Evolutionary conservation across 2,888 invertebrate species (phyloP).

Genomic region (Epinotia bilunana): DNA sequence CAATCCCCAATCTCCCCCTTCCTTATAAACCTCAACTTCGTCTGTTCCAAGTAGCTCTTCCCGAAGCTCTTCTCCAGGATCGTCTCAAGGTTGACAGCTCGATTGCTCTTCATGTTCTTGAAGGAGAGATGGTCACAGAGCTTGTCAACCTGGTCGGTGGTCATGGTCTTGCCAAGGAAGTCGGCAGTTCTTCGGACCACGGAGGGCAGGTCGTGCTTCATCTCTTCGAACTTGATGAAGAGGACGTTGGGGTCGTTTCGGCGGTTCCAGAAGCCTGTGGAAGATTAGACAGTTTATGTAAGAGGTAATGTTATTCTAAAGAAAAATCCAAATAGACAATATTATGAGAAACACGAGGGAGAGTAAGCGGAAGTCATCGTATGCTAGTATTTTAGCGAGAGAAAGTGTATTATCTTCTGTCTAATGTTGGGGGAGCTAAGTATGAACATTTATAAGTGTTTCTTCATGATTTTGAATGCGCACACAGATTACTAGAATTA

Average conservation of each 20-base stretch:
- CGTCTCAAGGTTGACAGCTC: slow-evolving; percentile 89
- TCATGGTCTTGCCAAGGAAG: slow-evolving; percentile 88
- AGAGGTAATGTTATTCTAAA: not conserved
- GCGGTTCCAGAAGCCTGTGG: slow-evolving; percentile 87
- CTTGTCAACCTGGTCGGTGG: slow-evolving; percentile 86
- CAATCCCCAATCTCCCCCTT: slow-evolving; percentile 93
- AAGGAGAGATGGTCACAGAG: slow-evolving; percentile 91
- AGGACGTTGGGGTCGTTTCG: slow-evolving; percentile 89
- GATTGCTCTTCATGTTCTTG: slow-evolving; percentile 91
- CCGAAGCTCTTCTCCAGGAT: slow-evolving; percentile 84
- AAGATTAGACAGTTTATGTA: slow-evolving; percentile 44
- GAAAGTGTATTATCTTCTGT: too few relatives aligned
- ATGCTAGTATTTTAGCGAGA: too few relatives aligned
- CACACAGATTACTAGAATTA: too few relatives aligned
- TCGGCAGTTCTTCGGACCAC: slow-evolving; percentile 88
- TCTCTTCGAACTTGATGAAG: slow-evolving; percentile 92
- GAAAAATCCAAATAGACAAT: too few relatives aligned
- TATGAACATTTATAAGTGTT: too few relatives aligned
- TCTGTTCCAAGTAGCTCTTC: slow-evolving; percentile 75
- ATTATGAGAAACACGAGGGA: too few relatives aligned
- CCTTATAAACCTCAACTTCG: slow-evolving; percentile 87
- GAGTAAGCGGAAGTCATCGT: too few relatives aligned
- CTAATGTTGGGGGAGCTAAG: too few relatives aligned
- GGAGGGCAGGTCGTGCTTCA: slow-evolving; percentile 88
- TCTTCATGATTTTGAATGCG: too few relatives aligned